These are phyloP conservation scores for Axinella damicornis DNA, from an alignment of 37 sponge, comb jelly and placozoan genomes.

Conservation along the genomic window DNA sequence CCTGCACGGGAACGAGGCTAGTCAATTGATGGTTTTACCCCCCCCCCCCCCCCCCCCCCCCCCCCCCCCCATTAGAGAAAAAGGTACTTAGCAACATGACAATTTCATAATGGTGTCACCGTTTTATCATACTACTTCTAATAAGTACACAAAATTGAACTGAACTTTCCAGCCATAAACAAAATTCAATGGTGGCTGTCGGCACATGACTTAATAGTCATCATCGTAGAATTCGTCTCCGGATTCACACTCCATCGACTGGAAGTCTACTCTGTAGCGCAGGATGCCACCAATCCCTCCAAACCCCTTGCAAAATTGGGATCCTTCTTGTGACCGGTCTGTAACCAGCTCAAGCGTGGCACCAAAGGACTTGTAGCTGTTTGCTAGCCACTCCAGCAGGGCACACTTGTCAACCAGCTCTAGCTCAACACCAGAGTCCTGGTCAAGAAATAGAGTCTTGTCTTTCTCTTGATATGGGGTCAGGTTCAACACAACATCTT, in stretches of 20 bases:
- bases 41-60: too few species aligned
- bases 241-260: constrained; percentile 88
- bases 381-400: constrained; percentile 97
- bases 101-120: too few species aligned
- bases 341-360: constrained; percentile 98
- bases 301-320: constrained; percentile 99
- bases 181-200: not conserved
- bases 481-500: constrained; percentile 83
- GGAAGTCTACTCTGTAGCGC: constrained; percentile 97
- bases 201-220: constrained; percentile 61
- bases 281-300: constrained; percentile 98
- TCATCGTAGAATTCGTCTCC: constrained; percentile 91
- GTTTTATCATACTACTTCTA: too few species aligned
- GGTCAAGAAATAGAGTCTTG: constrained; percentile 91
- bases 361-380: constrained; percentile 97
- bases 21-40: too few species aligned
- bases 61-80: too few species aligned
- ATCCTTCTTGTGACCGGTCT: constrained; percentile 98
- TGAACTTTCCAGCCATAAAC: too few species aligned
- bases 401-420: constrained; percentile 92
- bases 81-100: too few species aligned
- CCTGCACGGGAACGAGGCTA: too few species aligned
- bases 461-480: constrained; percentile 97
- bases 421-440: constrained; percentile 92
- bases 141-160: too few species aligned